phyloP scores from a whole-genome alignment of 2,113 vertebrate genomes.

The Pelobates fuscus region DNA sequence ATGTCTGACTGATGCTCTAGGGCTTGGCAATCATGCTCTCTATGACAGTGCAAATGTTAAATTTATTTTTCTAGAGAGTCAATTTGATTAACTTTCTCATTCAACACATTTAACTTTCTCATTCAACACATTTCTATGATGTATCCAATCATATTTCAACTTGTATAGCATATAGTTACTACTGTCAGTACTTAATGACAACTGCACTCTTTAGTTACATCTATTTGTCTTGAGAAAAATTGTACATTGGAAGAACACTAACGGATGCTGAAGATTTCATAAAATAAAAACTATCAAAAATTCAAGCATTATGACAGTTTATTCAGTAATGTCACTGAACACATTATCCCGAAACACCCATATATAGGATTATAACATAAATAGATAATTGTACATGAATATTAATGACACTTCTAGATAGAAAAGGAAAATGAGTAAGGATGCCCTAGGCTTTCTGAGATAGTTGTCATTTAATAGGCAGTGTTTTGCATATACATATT shows the following conservation, averaged over 20 bases:
- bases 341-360: background rate
- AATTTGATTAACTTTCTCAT: too few species aligned
- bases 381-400: conserved; percentile 43
- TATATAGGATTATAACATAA: conserved; percentile 31
- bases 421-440: conserved; percentile 20
- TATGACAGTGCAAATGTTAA: too few species aligned
- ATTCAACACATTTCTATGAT: too few species aligned
- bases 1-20: too few species aligned
- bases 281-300: background rate
- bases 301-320: conserved; percentile 3
- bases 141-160: too few species aligned
- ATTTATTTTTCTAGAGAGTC: too few species aligned
- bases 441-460: conserved; percentile 38
- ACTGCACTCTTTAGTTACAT: background rate
- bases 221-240: background rate
- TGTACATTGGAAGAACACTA: background rate
- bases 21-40: too few species aligned
- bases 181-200: background rate
- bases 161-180: background rate
- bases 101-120: too few species aligned
- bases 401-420: conserved; percentile 31
- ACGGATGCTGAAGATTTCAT: background rate
- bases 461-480: conserved; percentile 41
- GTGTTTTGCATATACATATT: conserved; percentile 37
- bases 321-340: background rate